Evolutionary conservation across 2,113 vertebrate genomes (phyloP).

Genomic region (Kryptolebias marmoratus): DNA sequence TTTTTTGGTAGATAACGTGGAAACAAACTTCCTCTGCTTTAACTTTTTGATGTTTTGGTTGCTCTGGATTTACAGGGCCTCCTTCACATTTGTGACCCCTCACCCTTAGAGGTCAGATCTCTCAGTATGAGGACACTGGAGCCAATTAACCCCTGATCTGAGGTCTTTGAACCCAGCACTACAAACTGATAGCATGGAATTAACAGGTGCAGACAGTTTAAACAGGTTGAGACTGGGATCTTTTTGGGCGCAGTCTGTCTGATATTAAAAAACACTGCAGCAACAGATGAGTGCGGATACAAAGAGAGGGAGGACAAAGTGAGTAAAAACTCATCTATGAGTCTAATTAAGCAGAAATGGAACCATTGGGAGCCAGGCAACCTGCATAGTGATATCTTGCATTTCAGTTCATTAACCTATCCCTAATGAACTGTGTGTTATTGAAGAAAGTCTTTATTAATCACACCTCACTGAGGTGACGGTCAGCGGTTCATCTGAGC

Average conservation of each 20-base stretch:
- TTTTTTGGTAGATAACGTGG: not conserved
- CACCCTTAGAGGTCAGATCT: slow-evolving; percentile 15
- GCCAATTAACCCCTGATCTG: slow-evolving; percentile 64
- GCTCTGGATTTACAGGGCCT: slow-evolving; percentile 11
- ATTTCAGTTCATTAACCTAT: slow-evolving; percentile 67
- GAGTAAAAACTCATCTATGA: slow-evolving; percentile 42
- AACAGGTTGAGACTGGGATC: slow-evolving; percentile 22
- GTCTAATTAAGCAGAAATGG: slow-evolving; percentile 64
- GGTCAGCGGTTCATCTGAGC: slow-evolving; percentile 32
- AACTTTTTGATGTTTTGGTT: slow-evolving; percentile 43
- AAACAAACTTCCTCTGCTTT: slow-evolving; percentile 10
- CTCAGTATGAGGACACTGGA: slow-evolving; percentile 12
- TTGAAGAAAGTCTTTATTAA: slow-evolving; percentile 55
- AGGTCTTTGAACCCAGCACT: slow-evolving; percentile 60
- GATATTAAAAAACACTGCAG: not conserved
- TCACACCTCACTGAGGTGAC: slow-evolving; percentile 45
- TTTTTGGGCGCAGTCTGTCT: not conserved
- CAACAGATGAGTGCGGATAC: not conserved
- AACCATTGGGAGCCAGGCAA: slow-evolving; percentile 46
- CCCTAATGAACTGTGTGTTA: slow-evolving; percentile 64
- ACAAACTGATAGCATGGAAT: slow-evolving; percentile 30
- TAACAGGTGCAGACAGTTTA: slow-evolving; percentile 20
- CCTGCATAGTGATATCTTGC: slow-evolving; percentile 28
- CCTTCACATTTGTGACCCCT: slow-evolving; percentile 22
- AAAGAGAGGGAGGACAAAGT: slow-evolving; percentile 5